A percentile compares a stretch with the other conserved stretches of the same genome.
Evolutionary conservation across 2,797 vertebrate species (phyloP).

Genomic region (Craterocephalus amniculus): DNA sequence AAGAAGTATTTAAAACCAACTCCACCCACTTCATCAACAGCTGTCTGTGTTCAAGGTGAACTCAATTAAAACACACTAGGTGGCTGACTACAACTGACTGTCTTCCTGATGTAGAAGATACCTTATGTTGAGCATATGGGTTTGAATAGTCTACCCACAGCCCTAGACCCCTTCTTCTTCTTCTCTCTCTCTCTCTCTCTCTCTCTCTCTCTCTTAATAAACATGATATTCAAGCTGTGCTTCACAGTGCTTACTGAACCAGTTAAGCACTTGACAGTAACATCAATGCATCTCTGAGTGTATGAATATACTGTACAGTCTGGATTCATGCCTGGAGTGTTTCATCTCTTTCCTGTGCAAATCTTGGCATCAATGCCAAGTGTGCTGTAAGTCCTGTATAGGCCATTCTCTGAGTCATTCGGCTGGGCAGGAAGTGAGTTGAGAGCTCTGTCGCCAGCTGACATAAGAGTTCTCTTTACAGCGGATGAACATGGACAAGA

Average conservation of each 20-base stretch:
- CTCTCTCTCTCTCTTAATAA: conserved; percentile 42
- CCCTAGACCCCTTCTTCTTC: conserved; percentile 16
- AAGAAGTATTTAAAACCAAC: conserved; percentile 23
- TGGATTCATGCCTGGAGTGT: conserved; percentile 49
- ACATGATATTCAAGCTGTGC: conserved; percentile 57
- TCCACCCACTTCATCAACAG: conserved; percentile 18
- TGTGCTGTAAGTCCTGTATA: conserved; percentile 20
- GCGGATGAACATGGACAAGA: conserved; percentile 16
- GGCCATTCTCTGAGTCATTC: conserved; percentile 32
- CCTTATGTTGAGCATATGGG: conserved; percentile 36
- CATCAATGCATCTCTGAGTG: conserved; percentile 51
- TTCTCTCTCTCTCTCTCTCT: too few relatives aligned
- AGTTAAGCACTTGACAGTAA: conserved; percentile 53
- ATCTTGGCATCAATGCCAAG: conserved; percentile 42
- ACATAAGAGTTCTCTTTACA: conserved; percentile 34
- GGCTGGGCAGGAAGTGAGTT: conserved; percentile 43
- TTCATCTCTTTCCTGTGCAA: conserved; percentile 42
- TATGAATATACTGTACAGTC: conserved; percentile 55
- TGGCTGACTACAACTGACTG: conserved; percentile 4
- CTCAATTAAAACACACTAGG: conserved; percentile 23
- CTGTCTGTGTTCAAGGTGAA: conserved; percentile 37
- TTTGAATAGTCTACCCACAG: conserved; percentile 27
- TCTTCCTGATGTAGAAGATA: conserved; percentile 23
- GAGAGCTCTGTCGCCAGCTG: conserved; percentile 4
- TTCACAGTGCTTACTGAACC: conserved; percentile 56